Conservation (phyloP, 2,113 vertebrate genomes). For the Pedionomus torquatus region DNA sequence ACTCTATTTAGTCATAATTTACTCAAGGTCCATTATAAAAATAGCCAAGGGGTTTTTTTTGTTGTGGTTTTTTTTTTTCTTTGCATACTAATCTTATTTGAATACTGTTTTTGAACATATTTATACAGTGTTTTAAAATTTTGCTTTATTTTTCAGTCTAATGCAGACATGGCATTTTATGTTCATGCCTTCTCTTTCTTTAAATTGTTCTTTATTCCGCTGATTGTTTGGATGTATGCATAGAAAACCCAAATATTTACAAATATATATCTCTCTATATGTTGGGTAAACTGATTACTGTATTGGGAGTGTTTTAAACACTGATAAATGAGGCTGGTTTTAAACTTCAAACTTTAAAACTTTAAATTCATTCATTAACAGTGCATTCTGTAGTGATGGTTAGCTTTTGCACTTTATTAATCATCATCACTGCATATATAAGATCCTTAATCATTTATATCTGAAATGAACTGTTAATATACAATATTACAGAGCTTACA, state of each 20-base stretch:
- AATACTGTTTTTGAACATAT: not conserved
- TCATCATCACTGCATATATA: not conserved
- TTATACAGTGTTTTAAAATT: not conserved
- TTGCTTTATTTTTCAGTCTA: not conserved
- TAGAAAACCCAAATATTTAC: not conserved
- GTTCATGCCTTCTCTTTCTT: not conserved
- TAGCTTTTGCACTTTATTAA: not conserved
- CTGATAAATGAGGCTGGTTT: not conserved
- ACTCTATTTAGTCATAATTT: not conserved
- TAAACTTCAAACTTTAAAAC: not conserved
- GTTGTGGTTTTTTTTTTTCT: not conserved
- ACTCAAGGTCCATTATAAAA: not conserved
- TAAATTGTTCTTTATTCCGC: not conserved
- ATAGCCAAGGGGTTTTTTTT: not conserved
- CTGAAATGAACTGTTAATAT: not conserved
- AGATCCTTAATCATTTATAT: not conserved
- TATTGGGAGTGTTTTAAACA: not conserved
- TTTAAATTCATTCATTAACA: not conserved
- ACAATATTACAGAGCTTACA: not conserved
- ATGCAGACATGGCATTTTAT: not conserved
- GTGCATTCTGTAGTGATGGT: not conserved
- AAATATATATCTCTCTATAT: not conserved
- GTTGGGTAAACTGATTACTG: not conserved
- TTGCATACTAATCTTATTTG: not conserved
- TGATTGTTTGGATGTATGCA: not conserved